These are phyloP conservation scores for Athene noctua DNA, from an alignment of 2,113 vertebrate genomes.

Conservation along the genomic window DNA sequence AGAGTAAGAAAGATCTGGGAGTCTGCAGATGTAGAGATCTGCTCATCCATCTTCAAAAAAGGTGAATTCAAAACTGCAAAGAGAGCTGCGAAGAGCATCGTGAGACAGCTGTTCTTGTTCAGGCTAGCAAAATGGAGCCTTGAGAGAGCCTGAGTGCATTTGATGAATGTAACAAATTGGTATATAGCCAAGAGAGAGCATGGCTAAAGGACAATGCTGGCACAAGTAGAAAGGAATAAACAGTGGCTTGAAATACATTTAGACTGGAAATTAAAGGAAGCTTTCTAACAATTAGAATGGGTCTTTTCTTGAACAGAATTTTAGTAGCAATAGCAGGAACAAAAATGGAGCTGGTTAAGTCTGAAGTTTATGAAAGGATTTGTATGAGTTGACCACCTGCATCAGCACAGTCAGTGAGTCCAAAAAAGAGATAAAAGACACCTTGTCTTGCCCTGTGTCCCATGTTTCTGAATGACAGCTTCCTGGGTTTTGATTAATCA, in stretches of 20 bases:
- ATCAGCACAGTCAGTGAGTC: background rate
- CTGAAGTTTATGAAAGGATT: slow-evolving; percentile 15
- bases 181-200: slow-evolving; percentile 19
- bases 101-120: slow-evolving; percentile 31
- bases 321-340: background rate
- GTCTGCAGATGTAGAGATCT: background rate
- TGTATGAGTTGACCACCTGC: slow-evolving; percentile 18
- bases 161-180: background rate
- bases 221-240: slow-evolving; percentile 38
- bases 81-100: background rate
- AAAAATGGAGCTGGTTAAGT: background rate
- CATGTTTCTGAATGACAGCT: background rate
- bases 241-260: slow-evolving; percentile 1
- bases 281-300: slow-evolving; percentile 28
- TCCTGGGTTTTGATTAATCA: slow-evolving; percentile 20
- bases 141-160: background rate
- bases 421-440: slow-evolving; percentile 6
- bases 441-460: background rate
- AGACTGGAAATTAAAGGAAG: slow-evolving; percentile 41
- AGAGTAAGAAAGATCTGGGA: background rate
- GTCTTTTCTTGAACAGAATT: slow-evolving; percentile 25
- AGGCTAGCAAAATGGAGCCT: background rate
- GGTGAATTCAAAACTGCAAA: background rate
- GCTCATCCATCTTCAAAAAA: background rate
- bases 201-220: slow-evolving; percentile 45